A percentile compares a stretch with the other conserved stretches of the same genome.
These are phyloP conservation scores for Platerodrilus igneus DNA, from an alignment of 2,888 invertebrate genomes.

Conservation along the genomic window DNA sequence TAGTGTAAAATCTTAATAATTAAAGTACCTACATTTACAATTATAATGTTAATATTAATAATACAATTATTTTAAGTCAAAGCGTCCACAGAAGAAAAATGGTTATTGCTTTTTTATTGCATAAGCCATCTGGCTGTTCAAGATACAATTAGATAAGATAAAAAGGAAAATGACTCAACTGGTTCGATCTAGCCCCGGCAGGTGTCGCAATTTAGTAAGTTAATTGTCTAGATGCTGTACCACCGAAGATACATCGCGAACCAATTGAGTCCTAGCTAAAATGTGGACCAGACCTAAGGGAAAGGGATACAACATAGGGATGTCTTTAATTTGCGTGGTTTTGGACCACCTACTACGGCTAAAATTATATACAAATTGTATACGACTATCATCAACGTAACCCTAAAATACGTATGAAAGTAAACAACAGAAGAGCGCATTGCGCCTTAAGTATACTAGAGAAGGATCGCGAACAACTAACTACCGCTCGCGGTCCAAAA, in stretches of 20 bases:
- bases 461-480: conserved; percentile 30
- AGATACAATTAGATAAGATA: conserved; percentile 58
- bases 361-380: conserved; percentile 48
- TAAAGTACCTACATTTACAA: conserved; percentile 51
- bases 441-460: conserved; percentile 43
- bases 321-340: conserved; percentile 46
- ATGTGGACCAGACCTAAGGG: conserved; percentile 35
- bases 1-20: conserved; percentile 53
- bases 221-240: conserved; percentile 7
- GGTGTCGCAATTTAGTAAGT: conserved; percentile 5
- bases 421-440: conserved; percentile 42
- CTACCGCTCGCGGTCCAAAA: conserved; percentile 28
- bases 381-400: conserved; percentile 48
- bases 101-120: conserved; percentile 56
- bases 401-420: conserved; percentile 44
- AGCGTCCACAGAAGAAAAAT: conserved; percentile 53
- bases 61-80: conserved; percentile 49
- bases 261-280: conserved; percentile 33
- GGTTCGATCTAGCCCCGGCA: conserved; percentile 9
- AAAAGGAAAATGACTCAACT: conserved; percentile 49
- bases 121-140: conserved; percentile 57
- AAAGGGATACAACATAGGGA: conserved; percentile 47
- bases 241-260: conserved; percentile 8
- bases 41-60: conserved; percentile 45
- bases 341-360: conserved; percentile 47